Evolutionary conservation across 2,888 invertebrate genomes (phyloP).

Genomic region (Autographa pulchrina): DNA sequence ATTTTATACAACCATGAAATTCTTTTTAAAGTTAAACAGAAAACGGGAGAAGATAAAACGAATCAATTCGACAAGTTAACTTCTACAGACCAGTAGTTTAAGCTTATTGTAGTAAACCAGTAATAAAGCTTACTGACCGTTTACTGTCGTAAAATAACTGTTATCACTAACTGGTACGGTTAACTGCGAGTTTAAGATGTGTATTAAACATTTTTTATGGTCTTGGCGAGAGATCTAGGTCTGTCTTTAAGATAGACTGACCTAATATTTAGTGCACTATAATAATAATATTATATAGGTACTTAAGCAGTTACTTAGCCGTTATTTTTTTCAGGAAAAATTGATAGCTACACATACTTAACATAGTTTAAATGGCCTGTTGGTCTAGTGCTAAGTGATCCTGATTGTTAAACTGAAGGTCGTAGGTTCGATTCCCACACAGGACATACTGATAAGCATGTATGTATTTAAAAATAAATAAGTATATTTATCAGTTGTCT

Average conservation of each 20-base stretch:
- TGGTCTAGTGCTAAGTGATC: too few relatives aligned
- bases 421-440: too few relatives aligned
- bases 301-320: too few relatives aligned
- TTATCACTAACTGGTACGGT: conserved; percentile 40
- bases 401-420: too few relatives aligned
- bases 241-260: not conserved
- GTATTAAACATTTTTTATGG: conserved; percentile 35
- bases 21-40: not conserved
- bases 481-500: too few relatives aligned
- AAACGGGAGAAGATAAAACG: not conserved
- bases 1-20: not conserved
- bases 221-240: not conserved
- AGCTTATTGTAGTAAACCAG: conserved; percentile 31
- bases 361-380: too few relatives aligned
- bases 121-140: conserved; percentile 53
- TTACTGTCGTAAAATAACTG: conserved; percentile 52
- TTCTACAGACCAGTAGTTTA: conserved; percentile 35
- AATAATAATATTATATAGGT: too few relatives aligned
- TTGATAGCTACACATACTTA: too few relatives aligned
- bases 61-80: conserved; percentile 41
- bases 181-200: conserved; percentile 41
- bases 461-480: too few relatives aligned
- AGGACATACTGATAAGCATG: too few relatives aligned
- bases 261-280: not conserved
- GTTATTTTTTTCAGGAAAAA: too few relatives aligned